phyloP scores from a whole-genome alignment of 2,888 invertebrate species.

The Craniophora ligustri region DNA sequence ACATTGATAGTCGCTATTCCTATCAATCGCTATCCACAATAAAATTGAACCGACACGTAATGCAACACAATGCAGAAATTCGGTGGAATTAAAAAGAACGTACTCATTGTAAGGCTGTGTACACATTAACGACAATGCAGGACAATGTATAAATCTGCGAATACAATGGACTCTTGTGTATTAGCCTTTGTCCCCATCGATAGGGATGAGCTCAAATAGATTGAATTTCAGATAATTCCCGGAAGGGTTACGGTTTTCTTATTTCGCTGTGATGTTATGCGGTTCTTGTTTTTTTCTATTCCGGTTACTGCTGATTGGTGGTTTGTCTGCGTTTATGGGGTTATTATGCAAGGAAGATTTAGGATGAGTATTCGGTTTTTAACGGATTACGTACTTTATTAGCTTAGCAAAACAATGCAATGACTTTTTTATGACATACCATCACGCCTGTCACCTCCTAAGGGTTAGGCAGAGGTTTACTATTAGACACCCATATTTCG shows the following conservation, averaged over 20 bases:
- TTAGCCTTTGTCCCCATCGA: slow-evolving; percentile 83
- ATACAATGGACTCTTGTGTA: slow-evolving; percentile 80
- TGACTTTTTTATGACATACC: slow-evolving; percentile 10
- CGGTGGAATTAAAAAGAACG: slow-evolving; percentile 72
- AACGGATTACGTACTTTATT: slow-evolving; percentile 32
- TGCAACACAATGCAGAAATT: slow-evolving; percentile 52
- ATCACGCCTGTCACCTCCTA: no score
- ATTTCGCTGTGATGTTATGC: slow-evolving; percentile 65
- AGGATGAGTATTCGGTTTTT: slow-evolving; percentile 49
- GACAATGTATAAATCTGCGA: slow-evolving; percentile 82
- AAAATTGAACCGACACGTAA: slow-evolving; percentile 31
- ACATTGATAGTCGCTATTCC: slow-evolving; percentile 15
- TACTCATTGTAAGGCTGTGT: slow-evolving; percentile 77
- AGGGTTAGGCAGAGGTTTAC: no score
- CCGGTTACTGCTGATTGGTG: slow-evolving; percentile 58
- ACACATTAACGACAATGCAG: slow-evolving; percentile 84
- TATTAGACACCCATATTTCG: no score
- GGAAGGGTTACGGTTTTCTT: slow-evolving; percentile 77
- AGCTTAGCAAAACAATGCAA: slow-evolving; percentile 27
- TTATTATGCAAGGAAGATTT: slow-evolving; percentile 54
- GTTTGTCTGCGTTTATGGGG: slow-evolving; percentile 55
- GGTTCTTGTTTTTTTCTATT: slow-evolving; percentile 55
- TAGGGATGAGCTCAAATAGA: slow-evolving; percentile 84
- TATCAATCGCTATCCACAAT: slow-evolving; percentile 27
- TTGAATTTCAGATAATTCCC: slow-evolving; percentile 85